Conservation (phyloP, 2,888 invertebrate genomes). For the Heterodera filipjevi region DNA sequence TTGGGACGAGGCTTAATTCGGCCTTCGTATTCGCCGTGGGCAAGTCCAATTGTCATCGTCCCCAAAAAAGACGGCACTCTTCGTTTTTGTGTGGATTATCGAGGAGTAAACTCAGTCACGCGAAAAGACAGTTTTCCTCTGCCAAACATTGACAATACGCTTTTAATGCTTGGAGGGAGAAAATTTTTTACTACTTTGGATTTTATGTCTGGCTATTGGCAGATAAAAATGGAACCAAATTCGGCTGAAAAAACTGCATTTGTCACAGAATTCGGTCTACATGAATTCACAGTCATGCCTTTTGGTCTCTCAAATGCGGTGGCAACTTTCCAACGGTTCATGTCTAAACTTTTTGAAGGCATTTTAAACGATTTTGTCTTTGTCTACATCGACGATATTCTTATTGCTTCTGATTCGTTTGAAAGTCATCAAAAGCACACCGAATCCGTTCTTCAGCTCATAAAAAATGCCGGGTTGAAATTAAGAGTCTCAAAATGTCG, state of each 20-base stretch:
- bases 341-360: slow-evolving; percentile 41
- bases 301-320: slow-evolving; percentile 53
- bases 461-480: slow-evolving; percentile 28
- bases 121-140: slow-evolving; percentile 44
- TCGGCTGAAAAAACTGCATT: slow-evolving; percentile 51
- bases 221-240: slow-evolving; percentile 42
- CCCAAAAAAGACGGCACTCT: slow-evolving; percentile 58
- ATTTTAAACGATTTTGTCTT: slow-evolving; percentile 30
- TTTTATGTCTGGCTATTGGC: slow-evolving; percentile 48
- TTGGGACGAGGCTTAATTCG: slow-evolving; percentile 38
- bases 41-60: slow-evolving; percentile 64
- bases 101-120: slow-evolving; percentile 45
- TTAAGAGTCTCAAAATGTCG: slow-evolving; percentile 36
- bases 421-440: slow-evolving; percentile 41
- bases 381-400: slow-evolving; percentile 52
- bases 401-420: slow-evolving; percentile 39
- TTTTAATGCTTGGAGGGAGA: slow-evolving; percentile 38
- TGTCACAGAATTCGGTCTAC: slow-evolving; percentile 42
- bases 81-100: slow-evolving; percentile 49
- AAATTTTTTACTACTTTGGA: slow-evolving; percentile 45
- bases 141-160: slow-evolving; percentile 41
- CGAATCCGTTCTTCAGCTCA: slow-evolving; percentile 30
- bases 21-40: slow-evolving; percentile 63
- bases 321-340: slow-evolving; percentile 52
- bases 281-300: slow-evolving; percentile 50